These are phyloP conservation scores for Drosophila kambysellisi DNA, from an alignment of 2,888 invertebrate genomes.

Conservation along the genomic window DNA sequence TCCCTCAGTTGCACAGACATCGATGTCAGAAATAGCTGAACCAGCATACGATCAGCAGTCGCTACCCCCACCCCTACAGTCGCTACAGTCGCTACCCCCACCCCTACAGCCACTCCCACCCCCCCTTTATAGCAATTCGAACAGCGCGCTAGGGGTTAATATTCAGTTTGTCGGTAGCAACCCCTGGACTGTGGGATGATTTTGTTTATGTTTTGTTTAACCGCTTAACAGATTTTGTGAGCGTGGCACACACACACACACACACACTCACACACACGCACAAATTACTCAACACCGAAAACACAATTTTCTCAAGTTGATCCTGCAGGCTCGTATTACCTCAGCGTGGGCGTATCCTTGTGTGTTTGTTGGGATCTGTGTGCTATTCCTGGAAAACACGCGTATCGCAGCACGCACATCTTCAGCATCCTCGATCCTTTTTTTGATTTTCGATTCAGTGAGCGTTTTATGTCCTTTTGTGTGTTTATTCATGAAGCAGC, in stretches of 20 bases:
- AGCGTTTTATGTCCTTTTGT: slow-evolving; percentile 5
- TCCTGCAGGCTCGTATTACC: slow-evolving; percentile 64
- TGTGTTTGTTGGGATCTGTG: slow-evolving; percentile 33
- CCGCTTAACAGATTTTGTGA: slow-evolving; percentile 74
- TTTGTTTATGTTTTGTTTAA: slow-evolving; percentile 62
- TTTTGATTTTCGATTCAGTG: slow-evolving; percentile 20
- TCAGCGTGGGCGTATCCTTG: slow-evolving; percentile 26
- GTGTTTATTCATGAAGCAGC: slow-evolving; percentile 32
- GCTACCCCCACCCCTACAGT: neutral
- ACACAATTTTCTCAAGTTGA: slow-evolving; percentile 35
- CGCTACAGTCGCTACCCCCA: slow-evolving; percentile 17
- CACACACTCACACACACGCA: slow-evolving; percentile 29
- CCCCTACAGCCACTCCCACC: neutral
- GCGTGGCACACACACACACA: slow-evolving; percentile 27
- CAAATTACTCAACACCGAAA: slow-evolving; percentile 75
- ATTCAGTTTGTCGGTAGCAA: slow-evolving; percentile 20
- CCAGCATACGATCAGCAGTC: slow-evolving; percentile 57
- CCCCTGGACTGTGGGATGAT: slow-evolving; percentile 48
- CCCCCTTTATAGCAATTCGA: neutral
- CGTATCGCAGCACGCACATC: slow-evolving; percentile 78
- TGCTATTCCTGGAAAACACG: slow-evolving; percentile 72
- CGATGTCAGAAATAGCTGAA: slow-evolving; percentile 37
- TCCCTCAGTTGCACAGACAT: slow-evolving; percentile 32
- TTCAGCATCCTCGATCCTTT: slow-evolving; percentile 33
- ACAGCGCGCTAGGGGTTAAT: slow-evolving; percentile 51